Percentiles rank a stretch among this genome's conserved stretches.
phyloP scores from a whole-genome alignment of 92 coral and sea anemone species.

The Parazoanthus swiftii region DNA sequence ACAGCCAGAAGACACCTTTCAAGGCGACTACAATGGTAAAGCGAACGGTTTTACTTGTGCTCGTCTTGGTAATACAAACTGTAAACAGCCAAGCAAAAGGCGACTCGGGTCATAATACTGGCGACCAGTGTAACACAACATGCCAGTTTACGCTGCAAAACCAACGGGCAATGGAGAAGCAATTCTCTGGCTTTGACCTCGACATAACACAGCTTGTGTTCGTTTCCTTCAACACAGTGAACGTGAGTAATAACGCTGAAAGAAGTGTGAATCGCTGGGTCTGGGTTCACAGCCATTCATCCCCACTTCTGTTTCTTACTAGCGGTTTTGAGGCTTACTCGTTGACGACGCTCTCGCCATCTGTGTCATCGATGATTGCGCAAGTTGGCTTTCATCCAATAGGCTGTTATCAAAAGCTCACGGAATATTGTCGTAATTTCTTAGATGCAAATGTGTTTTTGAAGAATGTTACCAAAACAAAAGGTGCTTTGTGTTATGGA shows the following conservation, averaged over 20 bases:
- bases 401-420: not conserved
- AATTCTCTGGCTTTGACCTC: not conserved
- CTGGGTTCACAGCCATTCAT: not conserved
- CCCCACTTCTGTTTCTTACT: not conserved
- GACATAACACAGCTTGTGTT: not conserved
- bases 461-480: not conserved
- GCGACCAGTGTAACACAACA: not conserved
- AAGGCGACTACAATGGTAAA: not conserved
- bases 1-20: no score
- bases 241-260: not conserved
- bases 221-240: not conserved
- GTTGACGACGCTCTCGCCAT: not conserved
- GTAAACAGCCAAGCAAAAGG: not conserved
- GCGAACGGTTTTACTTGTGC: not conserved
- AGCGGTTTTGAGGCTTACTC: not conserved
- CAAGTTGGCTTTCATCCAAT: not conserved
- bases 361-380: not conserved
- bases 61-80: not conserved
- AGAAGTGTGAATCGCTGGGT: not conserved
- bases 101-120: not conserved
- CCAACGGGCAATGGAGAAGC: not conserved
- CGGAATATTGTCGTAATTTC: not conserved
- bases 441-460: not conserved
- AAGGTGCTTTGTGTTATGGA: not conserved
- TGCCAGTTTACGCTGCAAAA: not conserved